Conservation (phyloP, 2,113 vertebrate species). For the Pterocles burchelli region DNA sequence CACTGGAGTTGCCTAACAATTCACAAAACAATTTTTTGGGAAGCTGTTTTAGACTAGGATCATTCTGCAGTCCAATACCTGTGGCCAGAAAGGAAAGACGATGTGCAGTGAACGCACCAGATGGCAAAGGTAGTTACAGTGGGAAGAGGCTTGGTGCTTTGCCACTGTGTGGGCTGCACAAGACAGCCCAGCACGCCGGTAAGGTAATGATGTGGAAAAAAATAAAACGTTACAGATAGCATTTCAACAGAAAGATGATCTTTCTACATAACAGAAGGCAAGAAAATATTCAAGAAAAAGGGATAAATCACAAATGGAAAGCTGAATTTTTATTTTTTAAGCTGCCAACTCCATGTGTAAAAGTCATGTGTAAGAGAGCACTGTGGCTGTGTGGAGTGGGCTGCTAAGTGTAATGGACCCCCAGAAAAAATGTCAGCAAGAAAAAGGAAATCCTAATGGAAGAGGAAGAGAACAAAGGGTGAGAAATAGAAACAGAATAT, state of each 20-base stretch:
- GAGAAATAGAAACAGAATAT: neutral
- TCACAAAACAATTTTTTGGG: neutral
- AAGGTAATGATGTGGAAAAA: neutral
- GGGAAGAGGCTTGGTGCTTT: slow-evolving; percentile 10
- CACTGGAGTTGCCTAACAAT: rapidly evolving
- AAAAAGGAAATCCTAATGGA: neutral
- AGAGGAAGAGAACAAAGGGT: neutral
- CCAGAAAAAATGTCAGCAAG: neutral
- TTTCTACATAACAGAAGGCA: neutral
- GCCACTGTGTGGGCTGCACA: neutral
- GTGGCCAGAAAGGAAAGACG: neutral
- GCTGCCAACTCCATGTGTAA: neutral
- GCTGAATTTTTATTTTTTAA: neutral
- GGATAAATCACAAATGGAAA: neutral
- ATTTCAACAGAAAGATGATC: neutral
- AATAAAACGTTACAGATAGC: neutral
- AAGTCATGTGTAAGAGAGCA: neutral
- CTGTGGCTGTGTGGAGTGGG: neutral
- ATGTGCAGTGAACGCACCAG: neutral
- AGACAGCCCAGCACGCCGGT: neutral
- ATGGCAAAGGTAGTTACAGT: slow-evolving; percentile 23
- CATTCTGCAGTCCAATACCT: neutral
- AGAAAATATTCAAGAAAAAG: neutral
- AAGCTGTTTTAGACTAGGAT: neutral
- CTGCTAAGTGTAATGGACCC: neutral